phyloP scores from a whole-genome alignment of 2,888 invertebrate species.

The Alcis repandata region DNA sequence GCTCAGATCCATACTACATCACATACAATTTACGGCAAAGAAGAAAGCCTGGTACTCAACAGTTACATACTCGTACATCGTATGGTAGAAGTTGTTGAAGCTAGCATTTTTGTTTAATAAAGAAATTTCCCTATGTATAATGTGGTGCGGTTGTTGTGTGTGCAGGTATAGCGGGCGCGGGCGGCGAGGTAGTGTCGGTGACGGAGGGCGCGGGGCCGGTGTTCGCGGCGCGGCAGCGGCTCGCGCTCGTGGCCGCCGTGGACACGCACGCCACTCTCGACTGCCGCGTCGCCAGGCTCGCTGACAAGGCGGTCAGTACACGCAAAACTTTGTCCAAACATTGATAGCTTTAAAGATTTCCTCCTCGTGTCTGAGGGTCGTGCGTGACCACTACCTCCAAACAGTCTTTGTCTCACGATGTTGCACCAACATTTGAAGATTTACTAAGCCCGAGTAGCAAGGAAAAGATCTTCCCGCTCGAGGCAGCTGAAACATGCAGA shows the following conservation, averaged over 20 bases:
- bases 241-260: conserved; percentile 59
- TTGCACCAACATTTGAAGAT: no score
- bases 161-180: conserved; percentile 31
- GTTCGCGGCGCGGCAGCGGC: conserved; percentile 59
- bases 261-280: conserved; percentile 65
- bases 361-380: no score
- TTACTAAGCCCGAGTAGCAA: no score
- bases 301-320: conserved; percentile 67
- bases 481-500: not conserved
- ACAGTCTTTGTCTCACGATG: no score
- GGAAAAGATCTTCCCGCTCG: not conserved
- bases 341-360: no score
- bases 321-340: not conserved
- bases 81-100: no score
- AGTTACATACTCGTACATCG: no score
- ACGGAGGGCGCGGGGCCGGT: conserved; percentile 49
- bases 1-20: no score
- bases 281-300: conserved; percentile 67
- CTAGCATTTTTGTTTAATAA: no score
- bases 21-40: no score
- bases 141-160: conserved; percentile 5
- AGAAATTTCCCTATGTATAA: not conserved
- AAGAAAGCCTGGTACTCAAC: no score
- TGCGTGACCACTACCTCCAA: no score
- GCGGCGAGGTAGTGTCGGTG: conserved; percentile 56